These are phyloP conservation scores for Hycleus phaleratus DNA, from an alignment of 1,140 invertebrate genomes.

Conservation along the genomic window DNA sequence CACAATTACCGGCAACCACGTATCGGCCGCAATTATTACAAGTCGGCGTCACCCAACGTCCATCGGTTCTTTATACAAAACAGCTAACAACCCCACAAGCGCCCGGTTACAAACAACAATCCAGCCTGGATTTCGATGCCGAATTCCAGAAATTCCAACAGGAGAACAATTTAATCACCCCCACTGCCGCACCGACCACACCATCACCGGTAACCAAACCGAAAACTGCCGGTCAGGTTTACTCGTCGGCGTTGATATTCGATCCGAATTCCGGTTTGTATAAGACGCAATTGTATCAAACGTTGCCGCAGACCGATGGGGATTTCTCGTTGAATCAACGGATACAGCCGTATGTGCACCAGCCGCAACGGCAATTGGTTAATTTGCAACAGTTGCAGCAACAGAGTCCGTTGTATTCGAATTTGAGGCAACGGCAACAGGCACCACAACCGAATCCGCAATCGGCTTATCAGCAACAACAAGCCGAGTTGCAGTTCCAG, in stretches of 20 bases:
- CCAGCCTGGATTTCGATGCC: constrained; percentile 57
- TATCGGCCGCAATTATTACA: constrained; percentile 55
- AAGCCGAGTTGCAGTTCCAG: constrained; percentile 56
- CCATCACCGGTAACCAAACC: constrained; percentile 38
- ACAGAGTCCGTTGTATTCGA: constrained; percentile 43
- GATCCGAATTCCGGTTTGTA: constrained; percentile 71
- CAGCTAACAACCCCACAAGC: constrained; percentile 39
- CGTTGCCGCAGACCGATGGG: constrained; percentile 62
- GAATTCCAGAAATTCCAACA: constrained; percentile 71
- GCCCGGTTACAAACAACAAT: constrained; percentile 33
- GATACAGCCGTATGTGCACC: constrained; percentile 64
- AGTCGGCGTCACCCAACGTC: constrained; percentile 50
- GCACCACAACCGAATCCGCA: constrained; percentile 46
- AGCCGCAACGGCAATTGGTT: constrained; percentile 44
- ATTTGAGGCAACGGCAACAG: constrained; percentile 5
- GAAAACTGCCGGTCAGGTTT: constrained; percentile 45
- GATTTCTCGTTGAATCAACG: constrained; percentile 63
- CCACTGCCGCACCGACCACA: constrained; percentile 36
- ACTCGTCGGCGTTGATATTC: constrained; percentile 68
- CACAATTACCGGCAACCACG: constrained; percentile 56
- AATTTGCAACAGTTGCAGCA: constrained; percentile 35
- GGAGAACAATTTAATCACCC: constrained; percentile 56
- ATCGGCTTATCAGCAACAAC: constrained; percentile 62
- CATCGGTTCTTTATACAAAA: constrained; percentile 48
- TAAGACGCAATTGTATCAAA: constrained; percentile 70